Evolutionary conservation across 2,113 vertebrate genomes (phyloP), one percentile per base, ranked within the genome.

Genomic region (Elachura formosa): DNA sequence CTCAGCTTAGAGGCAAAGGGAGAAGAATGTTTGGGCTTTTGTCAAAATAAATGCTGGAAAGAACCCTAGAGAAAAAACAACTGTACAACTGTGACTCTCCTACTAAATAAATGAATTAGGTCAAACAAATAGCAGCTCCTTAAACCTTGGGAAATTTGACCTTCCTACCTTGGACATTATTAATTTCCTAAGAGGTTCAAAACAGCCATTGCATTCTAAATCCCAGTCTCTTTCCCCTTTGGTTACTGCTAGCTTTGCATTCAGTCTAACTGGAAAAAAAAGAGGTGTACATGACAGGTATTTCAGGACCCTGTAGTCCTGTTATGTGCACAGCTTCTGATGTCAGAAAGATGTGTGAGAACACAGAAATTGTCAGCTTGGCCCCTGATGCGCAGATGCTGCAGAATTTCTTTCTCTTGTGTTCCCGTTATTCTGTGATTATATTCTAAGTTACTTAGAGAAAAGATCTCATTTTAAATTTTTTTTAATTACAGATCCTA

Each of bases 401-500:
- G 52, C 34, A 73, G 58, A 23, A 66, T 77, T 80, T 55, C 11
- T 51, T 74, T 66, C 38, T 66, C 0, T 58, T 76, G 2, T 22
- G 19, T 66, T 79, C n/a, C 24, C 40, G 3, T 88, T 73, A 34
- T 41, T 74, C 21, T 73, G 2, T 62, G 24, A 31, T 86, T 78
- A 45, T 59, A 34, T 31, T 89, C 7, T 33, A 28, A 59, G 17
- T 68, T 49, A 61, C 22, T 31, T 81, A 58, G 16, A 71, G 11
- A 82, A 86, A 80, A 67, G 2, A 29, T 15, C 5, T 49, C 4
- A 54, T 43, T 64, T 52, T 67, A 46, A 3, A 5, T 11, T 49
- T 41, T 33, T 49, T 38, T 61, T 87, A 20, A 68, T 88, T 85
- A 58, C 96, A 99, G 99, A 99, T 96, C 99, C 99, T 54, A 99